Evolutionary conservation across 2,113 vertebrate species (phyloP), one percentile per base, ranked within the genome.

Genomic region (Peromyscus polionotus): DNA sequence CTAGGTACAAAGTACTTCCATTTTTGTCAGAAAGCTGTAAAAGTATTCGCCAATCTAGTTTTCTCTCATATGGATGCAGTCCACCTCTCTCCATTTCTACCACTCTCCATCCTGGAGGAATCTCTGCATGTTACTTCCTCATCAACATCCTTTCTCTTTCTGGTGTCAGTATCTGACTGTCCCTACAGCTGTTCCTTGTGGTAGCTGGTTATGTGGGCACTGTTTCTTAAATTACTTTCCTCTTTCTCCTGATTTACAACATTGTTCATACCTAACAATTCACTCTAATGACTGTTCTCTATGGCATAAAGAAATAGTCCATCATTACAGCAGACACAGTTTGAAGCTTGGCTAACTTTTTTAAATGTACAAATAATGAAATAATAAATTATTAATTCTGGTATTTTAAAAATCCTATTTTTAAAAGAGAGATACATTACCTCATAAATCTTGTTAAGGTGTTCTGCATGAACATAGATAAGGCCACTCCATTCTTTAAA

Each of bases 391-490:
- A 13, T 31, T 84, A 85, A 81, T 92, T 79, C 88, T 31, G n/a
- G 2, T 87, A 36, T 85, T 84, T 48, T 31, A 95, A 13, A 85
- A 90, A 93, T 81, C 4, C 3, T 81, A 83, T 81, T 91, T 85
- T 89, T 65, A 77, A 90, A 97, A 96, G 89, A 94, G 97, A 97
- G 88, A 96, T 83, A 91, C 8, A 95, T 96, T 99, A 99, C 99
- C 99, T 99, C 97, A 98, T 99, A n/a, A 99, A 98, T 95, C 99
- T 99, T 96, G 99, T 99, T 93, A 99, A 99, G 94, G 98, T 98
- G 96, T 99, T 99, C 98, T 99, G 99, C 99, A 99, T 99, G 97
- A 99, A 99, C 99, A 99, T 99, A 92, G 99, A 99, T 99, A 99
- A 99, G 97, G 99, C 98, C 98, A 99, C 98, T 79, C 99, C 99